These are phyloP conservation scores for Lepidocolaptes lacrymiger DNA, from an alignment of 2,797 vertebrate genomes.

Conservation along the genomic window DNA sequence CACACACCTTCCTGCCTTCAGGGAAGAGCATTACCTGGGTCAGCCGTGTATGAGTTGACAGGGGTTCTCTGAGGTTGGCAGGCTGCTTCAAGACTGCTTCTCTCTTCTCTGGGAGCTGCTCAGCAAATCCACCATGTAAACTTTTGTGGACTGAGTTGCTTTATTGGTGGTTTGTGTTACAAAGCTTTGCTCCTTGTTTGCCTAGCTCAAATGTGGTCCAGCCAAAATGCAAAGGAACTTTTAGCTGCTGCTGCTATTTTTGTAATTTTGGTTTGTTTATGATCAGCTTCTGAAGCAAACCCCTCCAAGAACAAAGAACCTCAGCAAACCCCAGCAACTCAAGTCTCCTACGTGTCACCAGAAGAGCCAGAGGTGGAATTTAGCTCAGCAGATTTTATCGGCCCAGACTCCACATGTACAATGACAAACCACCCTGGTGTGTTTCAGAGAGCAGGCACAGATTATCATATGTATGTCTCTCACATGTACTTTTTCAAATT, in stretches of 20 bases:
- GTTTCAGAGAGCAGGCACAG: not conserved
- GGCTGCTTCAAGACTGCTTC: not conserved
- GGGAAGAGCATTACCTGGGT: not conserved
- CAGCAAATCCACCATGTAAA: not conserved
- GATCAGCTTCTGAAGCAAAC: not conserved
- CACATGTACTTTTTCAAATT: not conserved
- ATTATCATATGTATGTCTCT: fast-evolving
- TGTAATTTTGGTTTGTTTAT: conserved; percentile 14
- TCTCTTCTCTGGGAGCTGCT: not conserved
- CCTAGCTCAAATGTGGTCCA: not conserved
- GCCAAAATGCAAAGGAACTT: not conserved
- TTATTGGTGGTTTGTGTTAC: not conserved
- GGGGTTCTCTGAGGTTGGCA: not conserved
- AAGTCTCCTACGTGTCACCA: not conserved
- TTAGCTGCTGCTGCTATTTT: not conserved
- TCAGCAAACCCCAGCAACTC: not conserved
- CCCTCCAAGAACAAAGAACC: not conserved
- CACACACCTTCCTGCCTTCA: not conserved
- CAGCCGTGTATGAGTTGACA: not conserved
- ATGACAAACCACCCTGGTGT: not conserved
- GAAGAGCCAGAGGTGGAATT: not conserved
- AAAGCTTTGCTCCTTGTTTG: not conserved
- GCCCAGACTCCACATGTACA: not conserved
- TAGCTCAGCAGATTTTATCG: not conserved
- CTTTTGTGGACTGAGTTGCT: not conserved